These are phyloP conservation scores for Sporophila hypoxantha DNA, from an alignment of 2,113 vertebrate species.

Conservation along the genomic window DNA sequence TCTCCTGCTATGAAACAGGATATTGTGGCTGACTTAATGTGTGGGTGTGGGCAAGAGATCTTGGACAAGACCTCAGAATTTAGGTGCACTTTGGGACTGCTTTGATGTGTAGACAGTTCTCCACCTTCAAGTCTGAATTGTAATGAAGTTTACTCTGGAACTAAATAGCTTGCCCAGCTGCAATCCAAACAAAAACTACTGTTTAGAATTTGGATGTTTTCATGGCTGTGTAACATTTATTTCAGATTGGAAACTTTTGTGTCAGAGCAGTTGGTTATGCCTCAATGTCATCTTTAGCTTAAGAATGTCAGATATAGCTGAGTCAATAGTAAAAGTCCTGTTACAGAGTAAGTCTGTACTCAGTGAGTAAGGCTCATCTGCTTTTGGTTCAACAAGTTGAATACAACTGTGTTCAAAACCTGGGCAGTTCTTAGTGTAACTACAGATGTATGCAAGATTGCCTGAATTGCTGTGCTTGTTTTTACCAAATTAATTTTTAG, in stretches of 20 bases:
- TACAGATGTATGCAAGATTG: neutral
- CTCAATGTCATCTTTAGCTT: neutral
- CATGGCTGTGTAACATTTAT: neutral
- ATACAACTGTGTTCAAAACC: neutral
- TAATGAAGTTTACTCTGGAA: conserved; percentile 31
- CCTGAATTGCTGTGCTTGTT: neutral
- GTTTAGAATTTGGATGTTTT: neutral
- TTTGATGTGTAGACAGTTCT: neutral
- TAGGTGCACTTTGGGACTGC: neutral
- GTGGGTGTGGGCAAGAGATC: neutral
- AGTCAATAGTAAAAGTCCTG: neutral
- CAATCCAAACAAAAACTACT: neutral
- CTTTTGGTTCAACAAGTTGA: neutral
- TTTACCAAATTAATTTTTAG: neutral
- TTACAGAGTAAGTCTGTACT: neutral
- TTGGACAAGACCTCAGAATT: neutral
- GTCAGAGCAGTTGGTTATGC: neutral
- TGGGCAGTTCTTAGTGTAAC: neutral
- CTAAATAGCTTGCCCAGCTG: neutral
- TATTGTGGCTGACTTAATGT: neutral
- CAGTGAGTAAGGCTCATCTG: neutral
- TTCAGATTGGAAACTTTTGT: conserved; percentile 3
- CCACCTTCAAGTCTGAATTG: conserved; percentile 17
- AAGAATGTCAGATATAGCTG: neutral
- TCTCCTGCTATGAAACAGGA: neutral